Evolutionary conservation across 2,888 invertebrate genomes (phyloP), one percentile per base, ranked within the genome.

Genomic region (Ichneumoninae sp.): DNA sequence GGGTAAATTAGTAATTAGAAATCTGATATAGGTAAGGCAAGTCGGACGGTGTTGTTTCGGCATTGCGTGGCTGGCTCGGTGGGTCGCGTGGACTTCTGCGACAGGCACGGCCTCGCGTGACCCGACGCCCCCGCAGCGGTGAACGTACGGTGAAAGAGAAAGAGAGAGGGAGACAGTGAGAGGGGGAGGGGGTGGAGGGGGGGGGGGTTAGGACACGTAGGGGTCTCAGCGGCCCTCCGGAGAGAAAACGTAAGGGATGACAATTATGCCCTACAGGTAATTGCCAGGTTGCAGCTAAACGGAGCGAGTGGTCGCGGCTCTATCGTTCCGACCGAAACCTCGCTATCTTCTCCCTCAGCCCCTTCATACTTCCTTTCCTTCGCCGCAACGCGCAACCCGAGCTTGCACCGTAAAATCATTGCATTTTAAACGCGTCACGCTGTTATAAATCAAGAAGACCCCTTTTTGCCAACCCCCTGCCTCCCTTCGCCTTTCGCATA

Each of bases 51-150:
- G 92, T 91, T 91, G 93, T 92, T 92, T 92, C 89, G 92, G 92
- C 89, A 91, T 93, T 91, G 93, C 93, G 93, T 93, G 93, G 93
- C 89, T 91, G 81, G 83, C 89, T 87, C 88, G 79, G 87, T 73
- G 88, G 87, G 92, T 92, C 92, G 92, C 92, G 93, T 93, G 93
- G 93, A 92, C 90, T 92, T 90, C 89, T 92, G 93, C 93, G 93
- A 93, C 93, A 93, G 93, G 93, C 91, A 93, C 93, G 92, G 92
- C 93, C 92, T 93, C 92, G 93, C 93, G 93, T 93, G 93, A 92
- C 91, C 90, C 89, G 87, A 90, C 92, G 91, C 91, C 91, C 91
- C 83, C 78, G 70, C 66, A 82, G 68, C 80, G 82, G 79, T 82
- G 80, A 83, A 84, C 82, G 82, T 85, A 85, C 83, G 85, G 75